Conservation (phyloP, 1,140 invertebrate species). For the Arctopsyche grandis region DNA sequence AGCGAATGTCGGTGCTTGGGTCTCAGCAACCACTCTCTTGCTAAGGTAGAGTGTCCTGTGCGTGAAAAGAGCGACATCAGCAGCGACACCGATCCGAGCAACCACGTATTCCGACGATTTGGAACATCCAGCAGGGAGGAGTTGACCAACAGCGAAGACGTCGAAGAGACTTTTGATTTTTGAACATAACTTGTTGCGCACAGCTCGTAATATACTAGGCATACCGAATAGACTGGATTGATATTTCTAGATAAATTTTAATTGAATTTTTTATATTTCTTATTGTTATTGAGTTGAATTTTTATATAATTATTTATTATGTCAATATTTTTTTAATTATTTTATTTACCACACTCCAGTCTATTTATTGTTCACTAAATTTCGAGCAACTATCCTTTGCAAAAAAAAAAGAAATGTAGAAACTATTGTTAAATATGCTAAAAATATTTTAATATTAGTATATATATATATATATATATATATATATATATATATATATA, state of each 20-base stretch:
- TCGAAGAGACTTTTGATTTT: slow-evolving; percentile 53
- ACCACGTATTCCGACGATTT: slow-evolving; percentile 29
- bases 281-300: background rate
- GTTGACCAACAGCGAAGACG: slow-evolving; percentile 40
- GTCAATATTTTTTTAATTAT: background rate
- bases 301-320: background rate
- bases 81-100: slow-evolving; percentile 29
- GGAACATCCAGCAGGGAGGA: slow-evolving; percentile 47
- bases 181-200: slow-evolving; percentile 22
- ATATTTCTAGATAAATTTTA: background rate
- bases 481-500: slow-evolving; percentile 25
- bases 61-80: slow-evolving; percentile 41
- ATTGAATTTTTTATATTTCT: background rate
- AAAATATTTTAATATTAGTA: background rate
- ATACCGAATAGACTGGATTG: background rate
- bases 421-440: too few relatives aligned
- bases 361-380: too few relatives aligned
- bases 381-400: too few relatives aligned
- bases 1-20: slow-evolving; percentile 43
- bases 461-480: slow-evolving; percentile 30
- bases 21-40: slow-evolving; percentile 45
- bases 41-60: slow-evolving; percentile 35
- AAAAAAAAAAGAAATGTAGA: too few relatives aligned
- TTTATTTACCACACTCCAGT: background rate
- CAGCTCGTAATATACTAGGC: background rate